Base-by-base conservation (phyloP, 2,797 vertebrate species). In the Enteromius viviparus region DNA sequence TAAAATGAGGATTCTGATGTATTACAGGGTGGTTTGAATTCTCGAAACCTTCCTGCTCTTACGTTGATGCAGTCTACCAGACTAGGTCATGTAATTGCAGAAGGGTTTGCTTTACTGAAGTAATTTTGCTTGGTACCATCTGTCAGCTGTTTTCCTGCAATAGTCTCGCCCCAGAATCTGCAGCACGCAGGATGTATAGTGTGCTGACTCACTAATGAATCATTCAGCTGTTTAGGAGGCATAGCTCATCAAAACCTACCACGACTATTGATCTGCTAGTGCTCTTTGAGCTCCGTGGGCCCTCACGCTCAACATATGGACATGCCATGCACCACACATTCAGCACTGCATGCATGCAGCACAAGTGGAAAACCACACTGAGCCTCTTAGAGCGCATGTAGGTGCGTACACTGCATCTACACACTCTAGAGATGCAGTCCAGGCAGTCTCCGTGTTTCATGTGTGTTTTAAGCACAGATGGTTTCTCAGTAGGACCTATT, bases 401-500 rank as follows among this genome's bases (percentile, higher is more conserved):
- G 78, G 2, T 53, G 29, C 32, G 5, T 58, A 58, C 12, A 1
- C 40, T 78, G 7, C 53, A 45, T 68, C 23, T 68, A 45, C 45
- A 40, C 62, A 51, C 11, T 23, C 10, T 32, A 74, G 47, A 23
- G 62, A 60, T 64, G 69, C 34, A 74, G n/a, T 37, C 72, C 32
- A 58, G 29, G 45, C 72, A 51, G 21, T 49, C 17, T 82, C 12
- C 23, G 66, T 29, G 47, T 79, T 51, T 51, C 0, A n/a, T 69
- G 51, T 64, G 47, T 23, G 6, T 68, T 74, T 74, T 58, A 70
- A 45, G 76, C 68, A 62, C 87, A 88, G 87, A 87, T 88, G 87
- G 84, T 80, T 82, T 77, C 84, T 80, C 85, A 77, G 87, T 88
- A 74, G 81, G 85, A 77, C 64, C 77, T 81, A 78, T 79, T 64